Conservation (phyloP, 2,797 vertebrate species). For the Centropyge bicolor region DNA sequence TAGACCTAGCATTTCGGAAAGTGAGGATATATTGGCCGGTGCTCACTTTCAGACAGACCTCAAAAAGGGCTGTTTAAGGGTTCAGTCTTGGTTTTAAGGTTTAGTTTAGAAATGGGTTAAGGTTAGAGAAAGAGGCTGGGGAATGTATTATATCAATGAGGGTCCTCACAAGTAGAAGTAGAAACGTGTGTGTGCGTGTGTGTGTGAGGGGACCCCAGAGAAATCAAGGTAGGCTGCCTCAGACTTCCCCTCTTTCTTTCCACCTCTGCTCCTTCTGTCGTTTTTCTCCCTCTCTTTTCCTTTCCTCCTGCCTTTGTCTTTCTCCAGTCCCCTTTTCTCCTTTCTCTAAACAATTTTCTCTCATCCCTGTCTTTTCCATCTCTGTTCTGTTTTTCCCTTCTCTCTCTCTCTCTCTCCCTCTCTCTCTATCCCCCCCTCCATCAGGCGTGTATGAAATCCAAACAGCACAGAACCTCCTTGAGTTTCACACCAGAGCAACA, state of each 20-base stretch:
- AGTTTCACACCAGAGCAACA: conserved; percentile 62
- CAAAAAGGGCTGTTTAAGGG: no score
- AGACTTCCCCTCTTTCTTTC: conserved; percentile 47
- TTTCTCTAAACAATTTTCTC: not conserved
- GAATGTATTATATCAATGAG: no score
- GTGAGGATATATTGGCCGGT: no score
- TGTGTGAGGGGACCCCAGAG: conserved; percentile 30
- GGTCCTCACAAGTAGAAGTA: no score
- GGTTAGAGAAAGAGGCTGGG: no score
- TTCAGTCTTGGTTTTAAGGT: no score
- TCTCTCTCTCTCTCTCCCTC: not conserved
- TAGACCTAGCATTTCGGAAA: no score
- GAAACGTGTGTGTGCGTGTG: conserved; percentile 1
- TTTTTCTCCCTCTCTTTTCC: not conserved
- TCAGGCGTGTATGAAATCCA: conserved; percentile 40
- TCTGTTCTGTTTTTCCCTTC: not conserved
- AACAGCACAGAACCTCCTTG: conserved; percentile 41
- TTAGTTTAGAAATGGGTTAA: no score
- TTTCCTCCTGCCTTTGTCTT: conserved; percentile 2
- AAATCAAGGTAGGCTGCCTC: conserved; percentile 58
- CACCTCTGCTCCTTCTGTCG: conserved; percentile 13
- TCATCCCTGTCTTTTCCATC: not conserved
- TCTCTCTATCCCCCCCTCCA: conserved; percentile 1
- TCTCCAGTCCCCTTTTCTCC: not conserved
- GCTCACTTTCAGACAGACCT: no score